These are phyloP conservation scores for Platycercus adscitus DNA, from an alignment of 2,113 vertebrate genomes.

Conservation along the genomic window DNA sequence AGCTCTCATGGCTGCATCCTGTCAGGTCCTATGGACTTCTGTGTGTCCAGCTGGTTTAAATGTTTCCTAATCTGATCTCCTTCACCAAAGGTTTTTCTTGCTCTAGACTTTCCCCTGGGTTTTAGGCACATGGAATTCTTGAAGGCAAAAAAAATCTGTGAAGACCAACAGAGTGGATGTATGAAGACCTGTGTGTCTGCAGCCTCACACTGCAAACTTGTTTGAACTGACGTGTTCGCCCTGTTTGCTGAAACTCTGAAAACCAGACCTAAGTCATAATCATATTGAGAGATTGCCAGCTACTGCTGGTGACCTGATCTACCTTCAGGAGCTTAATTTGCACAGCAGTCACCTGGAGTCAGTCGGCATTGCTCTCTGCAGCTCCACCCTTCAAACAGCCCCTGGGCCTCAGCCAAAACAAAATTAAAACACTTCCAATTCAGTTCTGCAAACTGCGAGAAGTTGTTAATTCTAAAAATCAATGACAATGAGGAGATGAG, in stretches of 20 bases:
- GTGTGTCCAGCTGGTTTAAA: not conserved
- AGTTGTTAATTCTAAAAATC: conserved; percentile 82
- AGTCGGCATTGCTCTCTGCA: conserved; percentile 78
- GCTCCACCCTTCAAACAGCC: conserved; percentile 81
- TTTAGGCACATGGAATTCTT: not conserved
- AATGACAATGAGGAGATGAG: conserved; percentile 78
- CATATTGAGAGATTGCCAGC: conserved; percentile 82
- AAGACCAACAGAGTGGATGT: not conserved
- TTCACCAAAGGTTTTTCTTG: not conserved
- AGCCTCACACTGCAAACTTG: conserved; percentile 84
- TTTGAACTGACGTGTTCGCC: conserved; percentile 83
- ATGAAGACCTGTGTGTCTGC: conserved; percentile 68
- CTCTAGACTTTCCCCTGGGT: not conserved
- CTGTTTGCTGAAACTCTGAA: conserved; percentile 81
- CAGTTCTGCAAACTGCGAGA: conserved; percentile 83
- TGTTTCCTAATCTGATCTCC: not conserved
- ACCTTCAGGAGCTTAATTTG: conserved; percentile 85
- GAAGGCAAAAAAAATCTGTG: not conserved
- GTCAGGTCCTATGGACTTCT: not conserved
- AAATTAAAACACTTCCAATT: conserved; percentile 78
- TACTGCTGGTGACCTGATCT: conserved; percentile 82
- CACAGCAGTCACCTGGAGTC: conserved; percentile 85
- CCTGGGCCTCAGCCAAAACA: conserved; percentile 87
- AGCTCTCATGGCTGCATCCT: not conserved
- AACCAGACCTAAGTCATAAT: conserved; percentile 84